Evolutionary conservation across 2,797 vertebrate genomes (phyloP).

Genomic region (Naso thynnoides): DNA sequence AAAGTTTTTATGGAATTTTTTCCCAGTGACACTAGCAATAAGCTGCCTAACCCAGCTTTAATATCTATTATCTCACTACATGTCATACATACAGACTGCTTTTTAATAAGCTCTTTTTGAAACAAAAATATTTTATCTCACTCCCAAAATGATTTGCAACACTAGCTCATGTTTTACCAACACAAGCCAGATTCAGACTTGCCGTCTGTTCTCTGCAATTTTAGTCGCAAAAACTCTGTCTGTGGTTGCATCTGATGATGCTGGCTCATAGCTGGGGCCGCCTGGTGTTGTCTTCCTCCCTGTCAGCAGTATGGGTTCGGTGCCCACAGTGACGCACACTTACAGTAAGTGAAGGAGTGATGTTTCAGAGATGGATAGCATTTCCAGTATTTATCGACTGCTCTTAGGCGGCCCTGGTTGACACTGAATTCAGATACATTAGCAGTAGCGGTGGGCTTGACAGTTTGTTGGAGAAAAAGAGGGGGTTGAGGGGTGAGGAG

Average conservation of each 20-base stretch:
- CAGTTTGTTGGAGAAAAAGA: slow-evolving; percentile 57
- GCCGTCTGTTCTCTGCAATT: slow-evolving; percentile 54
- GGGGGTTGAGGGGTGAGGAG: slow-evolving; percentile 55
- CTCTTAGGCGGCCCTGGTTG: slow-evolving; percentile 66
- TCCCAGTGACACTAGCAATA: too few species aligned
- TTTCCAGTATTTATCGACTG: slow-evolving; percentile 88
- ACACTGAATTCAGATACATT: slow-evolving; percentile 84
- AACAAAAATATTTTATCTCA: slow-evolving; percentile 29
- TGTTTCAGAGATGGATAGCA: slow-evolving; percentile 86
- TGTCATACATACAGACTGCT: background rate
- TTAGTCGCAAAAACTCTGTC: slow-evolving; percentile 47
- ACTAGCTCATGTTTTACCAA: slow-evolving; percentile 50
- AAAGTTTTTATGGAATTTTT: too few species aligned
- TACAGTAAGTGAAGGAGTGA: slow-evolving; percentile 88
- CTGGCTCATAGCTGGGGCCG: slow-evolving; percentile 48
- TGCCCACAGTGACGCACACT: slow-evolving; percentile 79
- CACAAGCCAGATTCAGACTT: slow-evolving; percentile 40
- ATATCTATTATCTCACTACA: slow-evolving; percentile 20
- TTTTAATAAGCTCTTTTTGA: too few species aligned
- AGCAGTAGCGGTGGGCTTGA: slow-evolving; percentile 71
- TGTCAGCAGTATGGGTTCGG: slow-evolving; percentile 74
- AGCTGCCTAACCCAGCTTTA: too few species aligned
- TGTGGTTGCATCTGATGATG: slow-evolving; percentile 65
- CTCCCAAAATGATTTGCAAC: slow-evolving; percentile 38
- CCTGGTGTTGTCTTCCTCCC: slow-evolving; percentile 77